phyloP scores from a whole-genome alignment of 2,797 vertebrate species.

The Telmatherina bonti region DNA sequence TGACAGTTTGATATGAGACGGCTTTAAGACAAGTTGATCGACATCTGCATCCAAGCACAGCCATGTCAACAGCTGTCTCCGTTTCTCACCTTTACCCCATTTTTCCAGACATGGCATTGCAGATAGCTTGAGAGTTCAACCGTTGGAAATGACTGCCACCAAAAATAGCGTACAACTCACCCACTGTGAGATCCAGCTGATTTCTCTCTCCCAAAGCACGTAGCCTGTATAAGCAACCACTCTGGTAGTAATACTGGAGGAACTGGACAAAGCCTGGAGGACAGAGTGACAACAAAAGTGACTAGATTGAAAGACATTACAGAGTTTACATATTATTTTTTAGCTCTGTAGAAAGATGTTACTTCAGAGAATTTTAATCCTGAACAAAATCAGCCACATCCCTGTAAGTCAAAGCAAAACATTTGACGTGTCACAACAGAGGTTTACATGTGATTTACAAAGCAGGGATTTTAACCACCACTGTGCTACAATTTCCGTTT shows the following conservation, averaged over 20 bases:
- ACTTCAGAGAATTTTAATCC: too few species aligned
- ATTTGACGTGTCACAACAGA: background rate
- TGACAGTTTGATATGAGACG: slow-evolving; percentile 15
- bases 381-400: too few species aligned
- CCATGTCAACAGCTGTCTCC: slow-evolving; percentile 39
- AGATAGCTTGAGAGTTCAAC: slow-evolving; percentile 60
- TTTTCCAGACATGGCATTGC: slow-evolving; percentile 42
- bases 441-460: background rate
- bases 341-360: background rate
- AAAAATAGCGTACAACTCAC: slow-evolving; percentile 82
- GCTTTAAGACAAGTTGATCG: slow-evolving; percentile 2
- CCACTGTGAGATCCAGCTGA: slow-evolving; percentile 97
- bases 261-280: slow-evolving; percentile 95
- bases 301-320: background rate
- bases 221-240: slow-evolving; percentile 95
- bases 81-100: slow-evolving; percentile 63
- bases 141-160: slow-evolving; percentile 47
- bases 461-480: background rate
- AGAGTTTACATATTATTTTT: background rate
- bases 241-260: slow-evolving; percentile 99
- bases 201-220: slow-evolving; percentile 94
- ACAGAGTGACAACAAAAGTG: background rate
- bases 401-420: background rate
- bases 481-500: background rate
- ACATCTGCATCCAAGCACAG: slow-evolving; percentile 27